These are phyloP conservation scores for Pomacea canaliculata DNA, from an alignment of 2,888 invertebrate genomes.

Conservation along the genomic window DNA sequence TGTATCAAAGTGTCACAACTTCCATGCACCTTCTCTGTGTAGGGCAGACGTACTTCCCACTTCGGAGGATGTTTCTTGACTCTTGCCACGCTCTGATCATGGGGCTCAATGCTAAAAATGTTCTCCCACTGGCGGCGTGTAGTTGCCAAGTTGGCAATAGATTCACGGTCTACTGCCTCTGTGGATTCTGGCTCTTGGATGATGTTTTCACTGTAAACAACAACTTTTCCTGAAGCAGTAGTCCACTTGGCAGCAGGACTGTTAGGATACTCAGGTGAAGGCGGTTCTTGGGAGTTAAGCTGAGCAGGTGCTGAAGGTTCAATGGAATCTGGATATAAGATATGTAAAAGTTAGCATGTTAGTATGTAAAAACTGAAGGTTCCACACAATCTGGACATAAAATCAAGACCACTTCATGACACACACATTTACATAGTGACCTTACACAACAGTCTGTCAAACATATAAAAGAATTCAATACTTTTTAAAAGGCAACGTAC, in stretches of 20 bases:
- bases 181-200: conserved; percentile 52
- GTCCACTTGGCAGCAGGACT: conserved; percentile 15
- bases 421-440: no score
- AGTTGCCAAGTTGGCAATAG: conserved; percentile 55
- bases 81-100: background rate
- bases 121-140: conserved; percentile 57
- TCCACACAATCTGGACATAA: no score
- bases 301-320: background rate
- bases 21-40: conserved; percentile 7
- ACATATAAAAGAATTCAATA: no score
- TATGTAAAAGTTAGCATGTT: no score
- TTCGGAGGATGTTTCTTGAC: conserved; percentile 29
- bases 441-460: no score
- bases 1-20: conserved; percentile 22
- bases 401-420: no score
- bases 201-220: conserved; percentile 58
- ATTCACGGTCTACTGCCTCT: conserved; percentile 55
- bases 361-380: no score
- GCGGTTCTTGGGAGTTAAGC: background rate
- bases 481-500: no score
- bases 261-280: background rate
- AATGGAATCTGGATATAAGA: no score
- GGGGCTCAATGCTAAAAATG: conserved; percentile 23
- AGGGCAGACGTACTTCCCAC: conserved; percentile 34
- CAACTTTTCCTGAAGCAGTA: conserved; percentile 44